phyloP scores from a whole-genome alignment of 1,140 invertebrate genomes.

The Halictus rubicundus region DNA sequence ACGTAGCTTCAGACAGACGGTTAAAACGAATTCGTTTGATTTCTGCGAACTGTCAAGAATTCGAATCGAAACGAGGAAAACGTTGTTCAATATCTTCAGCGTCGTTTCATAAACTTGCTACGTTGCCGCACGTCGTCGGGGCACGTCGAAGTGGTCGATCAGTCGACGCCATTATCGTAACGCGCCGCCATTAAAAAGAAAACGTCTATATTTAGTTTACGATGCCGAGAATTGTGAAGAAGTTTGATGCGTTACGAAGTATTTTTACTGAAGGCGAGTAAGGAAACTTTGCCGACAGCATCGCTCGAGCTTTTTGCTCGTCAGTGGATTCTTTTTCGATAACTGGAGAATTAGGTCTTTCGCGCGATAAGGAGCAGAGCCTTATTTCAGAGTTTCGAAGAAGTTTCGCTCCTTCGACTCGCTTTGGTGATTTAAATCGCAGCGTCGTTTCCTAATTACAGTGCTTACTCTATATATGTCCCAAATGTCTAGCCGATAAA shows the following conservation, averaged over 20 bases:
- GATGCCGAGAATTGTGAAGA: not conserved
- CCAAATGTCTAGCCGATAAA: too few species aligned
- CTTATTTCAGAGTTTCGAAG: too few species aligned
- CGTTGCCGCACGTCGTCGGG: not conserved
- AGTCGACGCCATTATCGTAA: constrained; percentile 10
- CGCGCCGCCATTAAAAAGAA: constrained; percentile 10
- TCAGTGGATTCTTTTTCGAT: not conserved
- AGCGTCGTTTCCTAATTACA: too few species aligned
- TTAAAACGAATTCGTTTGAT: not conserved
- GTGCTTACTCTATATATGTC: too few species aligned
- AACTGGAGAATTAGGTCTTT: not conserved
- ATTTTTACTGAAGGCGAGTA: not conserved
- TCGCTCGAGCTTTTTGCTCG: not conserved
- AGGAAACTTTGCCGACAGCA: not conserved
- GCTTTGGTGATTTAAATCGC: too few species aligned
- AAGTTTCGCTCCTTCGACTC: too few species aligned
- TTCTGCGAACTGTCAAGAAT: not conserved
- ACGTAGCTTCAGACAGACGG: not conserved
- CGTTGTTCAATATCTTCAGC: not conserved
- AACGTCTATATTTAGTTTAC: not conserved
- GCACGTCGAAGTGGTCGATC: not conserved
- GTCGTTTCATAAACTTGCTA: constrained; percentile 7
- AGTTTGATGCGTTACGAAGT: not conserved
- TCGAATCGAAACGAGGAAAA: not conserved
- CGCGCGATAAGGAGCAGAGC: too few species aligned